Percentiles rank a stretch among this genome's conserved stretches.
These are phyloP conservation scores for Metopolophium dirhodum DNA, from an alignment of 1,140 invertebrate species.

Conservation along the genomic window DNA sequence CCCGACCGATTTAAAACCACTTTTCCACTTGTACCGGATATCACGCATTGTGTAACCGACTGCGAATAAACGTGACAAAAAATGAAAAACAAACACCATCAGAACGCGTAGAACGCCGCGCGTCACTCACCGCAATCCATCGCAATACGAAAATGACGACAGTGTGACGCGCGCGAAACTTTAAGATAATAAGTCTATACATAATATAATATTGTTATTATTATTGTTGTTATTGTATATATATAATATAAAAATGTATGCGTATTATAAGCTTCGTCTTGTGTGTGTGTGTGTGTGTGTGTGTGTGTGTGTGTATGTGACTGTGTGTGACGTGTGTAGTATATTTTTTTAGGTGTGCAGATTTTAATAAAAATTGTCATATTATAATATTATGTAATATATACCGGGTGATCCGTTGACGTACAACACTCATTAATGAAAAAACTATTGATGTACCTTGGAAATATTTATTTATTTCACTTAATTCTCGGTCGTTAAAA, in stretches of 20 bases:
- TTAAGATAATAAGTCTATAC: not conserved
- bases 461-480: not conserved
- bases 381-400: not conserved
- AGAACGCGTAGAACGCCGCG: not conserved
- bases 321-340: not conserved
- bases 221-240: not conserved
- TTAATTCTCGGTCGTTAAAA: not conserved
- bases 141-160: not conserved
- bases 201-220: not conserved
- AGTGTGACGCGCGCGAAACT: not conserved
- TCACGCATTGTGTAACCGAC: slow-evolving; percentile 97
- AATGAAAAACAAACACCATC: slow-evolving; percentile 16
- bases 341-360: not conserved
- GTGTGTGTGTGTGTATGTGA: not conserved
- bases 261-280: not conserved
- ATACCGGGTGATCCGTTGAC: not conserved
- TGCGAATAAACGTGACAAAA: slow-evolving; percentile 64
- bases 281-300: not conserved
- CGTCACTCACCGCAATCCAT: slow-evolving; percentile 23
- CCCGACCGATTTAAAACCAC: slow-evolving; percentile 87
- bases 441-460: not conserved
- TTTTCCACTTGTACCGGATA: slow-evolving; percentile 95
- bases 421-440: not conserved
- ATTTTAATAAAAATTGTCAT: not conserved
- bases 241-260: not conserved